phyloP scores from a whole-genome alignment of 2,797 vertebrate genomes.

The Todus mexicanus region DNA sequence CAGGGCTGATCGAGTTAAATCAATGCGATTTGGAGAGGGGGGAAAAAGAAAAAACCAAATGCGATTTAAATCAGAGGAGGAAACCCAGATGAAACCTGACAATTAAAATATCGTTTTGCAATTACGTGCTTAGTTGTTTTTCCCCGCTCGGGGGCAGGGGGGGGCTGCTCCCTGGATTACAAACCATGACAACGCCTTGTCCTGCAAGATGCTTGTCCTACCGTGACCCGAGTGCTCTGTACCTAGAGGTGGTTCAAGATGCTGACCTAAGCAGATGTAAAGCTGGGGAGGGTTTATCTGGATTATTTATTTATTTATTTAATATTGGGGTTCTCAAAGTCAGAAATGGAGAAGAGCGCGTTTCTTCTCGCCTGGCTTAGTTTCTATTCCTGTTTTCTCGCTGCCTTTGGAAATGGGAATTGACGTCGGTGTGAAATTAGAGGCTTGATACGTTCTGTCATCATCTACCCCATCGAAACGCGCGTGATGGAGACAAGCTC shows the following conservation, averaged over 20 bases:
- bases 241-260: neutral
- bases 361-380: neutral
- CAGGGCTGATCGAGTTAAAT: slow-evolving; percentile 40
- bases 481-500: fast-evolving
- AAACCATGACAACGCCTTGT: neutral
- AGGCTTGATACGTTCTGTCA: neutral
- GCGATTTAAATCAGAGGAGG: neutral
- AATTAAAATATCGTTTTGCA: slow-evolving; percentile 30
- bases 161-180: neutral
- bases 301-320: neutral
- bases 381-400: slow-evolving; percentile 55
- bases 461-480: neutral
- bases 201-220: neutral
- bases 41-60: too few species aligned
- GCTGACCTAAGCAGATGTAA: neutral
- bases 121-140: neutral
- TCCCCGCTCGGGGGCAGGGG: neutral
- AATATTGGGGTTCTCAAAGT: neutral
- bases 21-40: neutral
- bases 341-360: slow-evolving; percentile 14
- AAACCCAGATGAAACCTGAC: slow-evolving; percentile 16
- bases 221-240: neutral
- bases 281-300: neutral
- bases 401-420: slow-evolving; percentile 27
- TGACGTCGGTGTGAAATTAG: neutral